Base-by-base conservation (phyloP, 2,113 vertebrate genomes). In the Entomyzon cyanotis region DNA sequence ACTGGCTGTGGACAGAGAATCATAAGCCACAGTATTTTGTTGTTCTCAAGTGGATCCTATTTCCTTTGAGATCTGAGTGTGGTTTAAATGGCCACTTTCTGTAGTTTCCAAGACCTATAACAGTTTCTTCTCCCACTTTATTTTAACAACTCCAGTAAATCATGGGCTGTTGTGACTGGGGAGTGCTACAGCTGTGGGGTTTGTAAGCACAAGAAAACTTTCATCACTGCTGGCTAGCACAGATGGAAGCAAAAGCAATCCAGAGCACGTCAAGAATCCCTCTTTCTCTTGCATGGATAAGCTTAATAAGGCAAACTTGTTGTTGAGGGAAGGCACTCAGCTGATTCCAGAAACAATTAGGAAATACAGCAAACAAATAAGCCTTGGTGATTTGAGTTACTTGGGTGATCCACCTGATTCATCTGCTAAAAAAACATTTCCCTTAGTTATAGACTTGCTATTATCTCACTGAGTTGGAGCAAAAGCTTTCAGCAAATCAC, bases 291-390 rank as follows among this genome's bases (percentile, higher is more conserved):
- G 68, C 82, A 84, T 47, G 59, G 52, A 80, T 81, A 77, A 90
- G 5, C 67, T 89, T 86, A 94, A 90, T 91, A 97, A 93, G 58
- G 84, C 73, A 91, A 95, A 84, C 68, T 77, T 88, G 23, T 42
- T 80, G 84, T 81, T 65, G 92, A 93, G 42, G 59, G 81, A 89
- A 94, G 47, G 74, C 87, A 94, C 73, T 94, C 81, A 90, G 41
- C 53, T 96, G 92, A 63, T 74, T 94, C 89, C 69, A 91, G 92
- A 90, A 90, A 63, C 87, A 94, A 94, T 92, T 95, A 93, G 80
- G 63, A 95, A 90, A 80, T 87, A 74, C 25, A 95, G 78, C 87
- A 94, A 94, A 92, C 81, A 93, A 95, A 90, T 77, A 92, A 94
- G 39, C 75, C 27, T 86, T 49, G 69, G 64, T 94, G 73, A 79